Evolutionary conservation across 2,113 vertebrate genomes (phyloP).

Genomic region (Heterochromis multidens): DNA sequence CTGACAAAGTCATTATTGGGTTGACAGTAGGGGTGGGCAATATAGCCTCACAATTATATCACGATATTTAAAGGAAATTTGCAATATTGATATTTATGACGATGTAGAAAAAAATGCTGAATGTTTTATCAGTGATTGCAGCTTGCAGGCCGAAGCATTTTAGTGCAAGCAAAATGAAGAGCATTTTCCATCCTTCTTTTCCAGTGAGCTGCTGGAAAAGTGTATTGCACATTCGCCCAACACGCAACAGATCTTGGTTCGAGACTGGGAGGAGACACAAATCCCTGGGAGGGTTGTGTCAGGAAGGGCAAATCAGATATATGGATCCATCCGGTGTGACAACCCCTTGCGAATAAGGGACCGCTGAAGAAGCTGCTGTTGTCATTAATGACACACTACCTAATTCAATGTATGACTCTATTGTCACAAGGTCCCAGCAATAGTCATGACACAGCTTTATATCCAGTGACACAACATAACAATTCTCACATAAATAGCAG

Average conservation of each 20-base stretch:
- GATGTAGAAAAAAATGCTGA: background rate
- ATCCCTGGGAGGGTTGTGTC: background rate
- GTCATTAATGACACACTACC: too few relatives aligned
- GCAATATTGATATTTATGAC: background rate
- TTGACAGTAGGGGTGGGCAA: background rate
- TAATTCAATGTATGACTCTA: too few relatives aligned
- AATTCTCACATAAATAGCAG: too few relatives aligned
- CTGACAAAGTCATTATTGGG: background rate
- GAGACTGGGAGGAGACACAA: background rate
- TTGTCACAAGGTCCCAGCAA: too few relatives aligned
- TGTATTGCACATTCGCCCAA: background rate
- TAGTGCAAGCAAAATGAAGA: background rate
- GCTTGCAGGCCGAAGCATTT: background rate
- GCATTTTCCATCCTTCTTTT: background rate
- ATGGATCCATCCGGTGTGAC: too few relatives aligned
- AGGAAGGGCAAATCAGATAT: too few relatives aligned
- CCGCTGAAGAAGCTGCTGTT: too few relatives aligned
- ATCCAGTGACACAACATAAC: too few relatives aligned
- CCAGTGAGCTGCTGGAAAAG: background rate
- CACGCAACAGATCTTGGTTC: background rate
- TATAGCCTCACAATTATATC: background rate
- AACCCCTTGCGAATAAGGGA: too few relatives aligned
- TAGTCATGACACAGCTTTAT: too few relatives aligned
- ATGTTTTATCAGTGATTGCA: background rate
- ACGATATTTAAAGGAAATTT: background rate